These are phyloP conservation scores for Natator depressus DNA, from an alignment of 2,113 vertebrate genomes.

Conservation along the genomic window DNA sequence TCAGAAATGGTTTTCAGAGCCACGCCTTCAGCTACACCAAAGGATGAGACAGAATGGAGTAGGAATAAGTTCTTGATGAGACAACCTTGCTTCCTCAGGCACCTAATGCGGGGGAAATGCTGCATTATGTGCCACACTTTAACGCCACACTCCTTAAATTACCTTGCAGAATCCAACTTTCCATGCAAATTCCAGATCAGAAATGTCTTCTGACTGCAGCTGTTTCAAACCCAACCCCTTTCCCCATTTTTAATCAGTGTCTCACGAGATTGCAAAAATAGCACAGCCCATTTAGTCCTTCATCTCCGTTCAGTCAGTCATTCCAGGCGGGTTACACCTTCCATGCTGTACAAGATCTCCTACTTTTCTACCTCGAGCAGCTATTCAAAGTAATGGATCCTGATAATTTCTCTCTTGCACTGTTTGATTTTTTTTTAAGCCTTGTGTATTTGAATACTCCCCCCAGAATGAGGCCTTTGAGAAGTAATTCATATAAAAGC, in stretches of 20 bases:
- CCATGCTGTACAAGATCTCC: slow-evolving; percentile 45
- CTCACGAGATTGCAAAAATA: slow-evolving; percentile 68
- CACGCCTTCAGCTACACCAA: slow-evolving; percentile 12
- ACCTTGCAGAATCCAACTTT: slow-evolving; percentile 32
- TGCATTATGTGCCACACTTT: not conserved
- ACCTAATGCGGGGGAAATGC: not conserved
- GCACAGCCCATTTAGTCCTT: slow-evolving; percentile 62
- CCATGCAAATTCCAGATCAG: slow-evolving; percentile 38
- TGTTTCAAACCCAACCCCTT: slow-evolving; percentile 27
- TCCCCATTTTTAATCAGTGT: slow-evolving; percentile 49
- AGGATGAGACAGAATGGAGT: not conserved
- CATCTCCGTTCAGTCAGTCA: slow-evolving; percentile 58
- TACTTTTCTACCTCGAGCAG: slow-evolving; percentile 51
- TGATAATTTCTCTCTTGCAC: not conserved
- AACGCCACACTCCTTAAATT: not conserved
- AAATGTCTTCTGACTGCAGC: not conserved
- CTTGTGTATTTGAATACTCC: slow-evolving; percentile 78
- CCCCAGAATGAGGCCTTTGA: slow-evolving; percentile 79
- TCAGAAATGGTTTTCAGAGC: slow-evolving; percentile 39
- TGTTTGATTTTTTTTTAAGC: slow-evolving; percentile 71
- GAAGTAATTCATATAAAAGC: slow-evolving; percentile 73
- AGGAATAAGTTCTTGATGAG: not conserved
- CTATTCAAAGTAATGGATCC: slow-evolving; percentile 69
- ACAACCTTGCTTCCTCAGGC: not conserved
- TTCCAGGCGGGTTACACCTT: slow-evolving; percentile 59